These are phyloP conservation scores for Xenopus petersii DNA, from an alignment of 2,797 vertebrate genomes.

Conservation along the genomic window DNA sequence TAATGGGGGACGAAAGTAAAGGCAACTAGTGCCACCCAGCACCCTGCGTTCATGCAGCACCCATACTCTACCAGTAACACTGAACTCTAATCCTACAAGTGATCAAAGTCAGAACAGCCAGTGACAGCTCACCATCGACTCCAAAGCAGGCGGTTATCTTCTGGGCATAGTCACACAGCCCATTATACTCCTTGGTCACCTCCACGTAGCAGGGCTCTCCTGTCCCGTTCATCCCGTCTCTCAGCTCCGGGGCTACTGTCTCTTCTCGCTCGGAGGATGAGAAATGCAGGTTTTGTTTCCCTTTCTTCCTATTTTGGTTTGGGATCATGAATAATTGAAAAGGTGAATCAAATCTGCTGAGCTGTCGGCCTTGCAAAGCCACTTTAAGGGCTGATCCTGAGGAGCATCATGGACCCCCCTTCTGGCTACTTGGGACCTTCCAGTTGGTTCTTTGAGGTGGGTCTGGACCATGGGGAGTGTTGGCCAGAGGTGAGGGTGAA, in stretches of 20 bases:
- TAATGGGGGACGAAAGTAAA: too few species aligned
- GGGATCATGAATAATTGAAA: constrained; percentile 89
- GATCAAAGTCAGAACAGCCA: background rate
- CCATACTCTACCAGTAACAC: too few species aligned
- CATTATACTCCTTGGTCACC: constrained; percentile 66
- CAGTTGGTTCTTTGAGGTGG: too few species aligned
- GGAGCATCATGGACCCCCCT: constrained; percentile 47
- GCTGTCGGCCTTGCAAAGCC: constrained; percentile 50
- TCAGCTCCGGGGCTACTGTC: constrained; percentile 24
- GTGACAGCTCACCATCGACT: constrained; percentile 78
- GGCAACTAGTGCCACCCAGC: too few species aligned
- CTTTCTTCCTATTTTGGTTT: constrained; percentile 54
- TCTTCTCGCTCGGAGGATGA: constrained; percentile 49
- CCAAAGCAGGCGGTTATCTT: constrained; percentile 94
- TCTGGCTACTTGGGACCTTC: constrained; percentile 1
- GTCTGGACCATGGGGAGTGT: too few species aligned
- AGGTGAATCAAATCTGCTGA: constrained; percentile 68
- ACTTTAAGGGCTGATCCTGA: constrained; percentile 46
- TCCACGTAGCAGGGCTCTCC: constrained; percentile 66
- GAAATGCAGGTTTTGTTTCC: constrained; percentile 23
- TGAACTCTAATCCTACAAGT: background rate
- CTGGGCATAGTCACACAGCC: constrained; percentile 87
- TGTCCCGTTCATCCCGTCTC: constrained; percentile 66
- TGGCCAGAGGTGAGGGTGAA: too few species aligned
- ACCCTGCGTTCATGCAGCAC: too few species aligned